Evolutionary conservation across 2,888 invertebrate species (phyloP), one percentile per base, ranked within the genome.

Genomic region (Tortrix viridana): DNA sequence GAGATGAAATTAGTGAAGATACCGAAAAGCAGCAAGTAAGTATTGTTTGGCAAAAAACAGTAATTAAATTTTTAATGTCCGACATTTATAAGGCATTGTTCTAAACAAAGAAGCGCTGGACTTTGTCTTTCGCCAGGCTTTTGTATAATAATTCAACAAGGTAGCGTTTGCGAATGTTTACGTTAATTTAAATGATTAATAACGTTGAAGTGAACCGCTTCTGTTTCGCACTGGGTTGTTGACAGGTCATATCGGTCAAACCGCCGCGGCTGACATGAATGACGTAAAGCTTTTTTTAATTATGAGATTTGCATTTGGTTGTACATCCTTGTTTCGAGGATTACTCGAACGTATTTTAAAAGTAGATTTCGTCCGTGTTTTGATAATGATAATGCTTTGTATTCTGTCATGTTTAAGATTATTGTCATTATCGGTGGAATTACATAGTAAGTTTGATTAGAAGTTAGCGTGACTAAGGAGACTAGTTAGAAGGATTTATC

Each of bases 1-100:
- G 93, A 94, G 73, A 87, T 95, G 85, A 94, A 94, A 72, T 92
- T 95, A 69, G 93, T 93, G 69, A 96, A 96, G 86, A 95, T 95
- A 81, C 94, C 94, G 49, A 96, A 96, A 85, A 93, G 93, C 66
- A 89, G 93, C 75, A 93, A 93, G 95, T 95, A 92, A 93, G 93
- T 90, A 70, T 52, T 59, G 14, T 43, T 50, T 22, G 38, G 7
- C n/a, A 41, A 54, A 16, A 38, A 41, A 41, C n/a, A n/a, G 41
- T 16, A n/a, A n/a, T n/a, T 41, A 14, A 16, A 3, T 16, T 32
- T 12, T 32, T 12, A 26, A 3, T 32, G 12, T 3, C 6, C 1
- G 22, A 26, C 26, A 37, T 44, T 22, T 50, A 50, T 38, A 14
- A 18, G 37, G n/a, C 2, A 9, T 49, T 47, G 12, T 38, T 41